Evolutionary conservation across 2,113 vertebrate genomes (phyloP), one percentile per base, ranked within the genome.

Genomic region (Trogon surrucura): DNA sequence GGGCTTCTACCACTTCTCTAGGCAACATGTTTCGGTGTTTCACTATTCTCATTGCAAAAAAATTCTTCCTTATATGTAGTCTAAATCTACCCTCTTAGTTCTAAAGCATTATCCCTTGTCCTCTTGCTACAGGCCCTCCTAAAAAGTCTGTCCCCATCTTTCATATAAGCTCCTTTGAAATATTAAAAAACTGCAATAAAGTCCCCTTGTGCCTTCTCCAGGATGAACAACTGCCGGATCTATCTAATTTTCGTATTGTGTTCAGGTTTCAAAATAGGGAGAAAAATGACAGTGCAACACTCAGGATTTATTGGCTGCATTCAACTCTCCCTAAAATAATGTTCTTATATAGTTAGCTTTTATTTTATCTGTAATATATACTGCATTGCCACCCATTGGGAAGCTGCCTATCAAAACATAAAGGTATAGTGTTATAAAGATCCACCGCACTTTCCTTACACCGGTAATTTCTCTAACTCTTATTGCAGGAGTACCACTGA

Each of bases 401-500:
- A 92, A 78, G 36, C 36, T 72, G 51, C 20, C 29, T 60, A 22
- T 53, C 64, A 58, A 65, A 77, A 45, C 19, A 34, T 47, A 53
- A 64, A 60, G n/a, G 9, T 57, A 45, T 10, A 32, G 16, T 4
- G 6, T 70, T 70, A 15, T 13, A 48, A 29, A 41, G 51, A 53
- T 41, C 29, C 30, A 44, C 65, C 3, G 7, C 23, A 34, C 21
- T 58, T 82, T 12, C 50, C 44, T 51, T 41, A 32, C 29, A 27
- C 13, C 45, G 36, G 18, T 19, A 11, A 36, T 21, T 66, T 54
- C 47, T 60, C 25, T 23, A 51, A 48, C 23, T 60, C 51, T 20
- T 54, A 12, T 29, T 56, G n/a, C 5, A 5, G 27, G 34, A 11
- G 64, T 23, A 36, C 13, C 0, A 0, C 13, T 25, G 30, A 13